Percentiles rank a stretch among this genome's conserved stretches.
These are phyloP conservation scores for Eucera pruinosa DNA, from an alignment of 2,888 invertebrate species.

Conservation along the genomic window DNA sequence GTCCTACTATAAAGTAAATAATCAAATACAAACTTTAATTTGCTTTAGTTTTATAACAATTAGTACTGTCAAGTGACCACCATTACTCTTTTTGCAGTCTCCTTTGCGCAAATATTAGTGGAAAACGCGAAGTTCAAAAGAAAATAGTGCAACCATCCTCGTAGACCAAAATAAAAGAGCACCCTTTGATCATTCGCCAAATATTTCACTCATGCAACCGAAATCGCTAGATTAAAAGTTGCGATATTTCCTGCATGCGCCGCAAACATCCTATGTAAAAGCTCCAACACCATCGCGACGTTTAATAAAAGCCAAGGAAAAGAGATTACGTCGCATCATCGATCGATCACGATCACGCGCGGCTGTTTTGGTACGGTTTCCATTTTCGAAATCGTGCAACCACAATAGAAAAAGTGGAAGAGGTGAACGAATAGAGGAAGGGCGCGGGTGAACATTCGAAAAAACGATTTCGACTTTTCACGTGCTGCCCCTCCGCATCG, in stretches of 20 bases:
- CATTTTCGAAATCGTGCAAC: constrained; percentile 30
- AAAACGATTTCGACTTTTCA: constrained; percentile 57
- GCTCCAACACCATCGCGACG: not conserved
- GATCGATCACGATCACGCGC: constrained; percentile 8
- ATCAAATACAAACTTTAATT: too few relatives aligned
- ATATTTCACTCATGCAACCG: not conserved
- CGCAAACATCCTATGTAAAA: constrained; percentile 1
- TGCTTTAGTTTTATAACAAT: too few relatives aligned
- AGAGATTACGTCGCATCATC: constrained; percentile 14
- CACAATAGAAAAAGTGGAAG: too few relatives aligned
- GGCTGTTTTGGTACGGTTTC: constrained; percentile 16
- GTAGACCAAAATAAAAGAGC: not conserved
- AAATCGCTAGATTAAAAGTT: constrained; percentile 8
- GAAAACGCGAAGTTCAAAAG: too few relatives aligned
- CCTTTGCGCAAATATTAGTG: too few relatives aligned
- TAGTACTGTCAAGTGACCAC: too few relatives aligned
- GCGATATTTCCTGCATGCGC: constrained; percentile 12
- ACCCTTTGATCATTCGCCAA: not conserved
- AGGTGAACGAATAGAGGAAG: not conserved
- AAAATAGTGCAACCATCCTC: too few relatives aligned
- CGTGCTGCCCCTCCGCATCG: constrained; percentile 16
- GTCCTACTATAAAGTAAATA: too few relatives aligned
- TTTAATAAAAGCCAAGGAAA: constrained; percentile 37
- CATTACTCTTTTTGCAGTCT: too few relatives aligned
- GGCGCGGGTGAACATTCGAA: constrained; percentile 13